Percentiles rank a stretch among this genome's conserved stretches.
phyloP scores from a whole-genome alignment of 2,888 invertebrate genomes.

The Cephus rjabovi region DNA sequence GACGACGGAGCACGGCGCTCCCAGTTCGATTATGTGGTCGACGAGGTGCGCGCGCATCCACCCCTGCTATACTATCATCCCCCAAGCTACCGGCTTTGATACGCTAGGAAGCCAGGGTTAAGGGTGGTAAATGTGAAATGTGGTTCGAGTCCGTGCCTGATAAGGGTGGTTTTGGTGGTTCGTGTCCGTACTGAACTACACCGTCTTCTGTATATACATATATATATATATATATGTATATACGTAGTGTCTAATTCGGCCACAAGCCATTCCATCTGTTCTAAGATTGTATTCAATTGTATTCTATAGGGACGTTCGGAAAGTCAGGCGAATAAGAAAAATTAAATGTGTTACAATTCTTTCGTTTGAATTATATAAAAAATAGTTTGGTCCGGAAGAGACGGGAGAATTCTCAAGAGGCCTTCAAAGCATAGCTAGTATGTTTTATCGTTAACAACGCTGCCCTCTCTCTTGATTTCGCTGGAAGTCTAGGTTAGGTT shows the following conservation, averaged over 20 bases:
- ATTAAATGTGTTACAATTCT: not conserved
- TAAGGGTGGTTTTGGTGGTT: conserved; percentile 6
- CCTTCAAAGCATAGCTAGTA: not conserved
- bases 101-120: conserved; percentile 11
- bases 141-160: conserved; percentile 10
- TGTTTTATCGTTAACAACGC: not conserved
- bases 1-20: conserved; percentile 63
- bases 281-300: not conserved
- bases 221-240: not conserved
- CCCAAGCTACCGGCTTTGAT: conserved; percentile 23
- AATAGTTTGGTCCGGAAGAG: not conserved
- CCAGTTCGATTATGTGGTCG: conserved; percentile 64
- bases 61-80: conserved; percentile 35
- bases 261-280: not conserved
- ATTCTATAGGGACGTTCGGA: not conserved
- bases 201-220: not conserved
- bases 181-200: conserved; percentile 3
- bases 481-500: not conserved
- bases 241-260: not conserved
- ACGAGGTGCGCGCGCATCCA: conserved; percentile 54
- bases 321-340: not conserved
- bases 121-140: conserved; percentile 1
- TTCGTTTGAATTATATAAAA: not conserved
- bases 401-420: not conserved
- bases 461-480: not conserved